Conservation (phyloP, 2,113 vertebrate species). For the Hippopotamus amphibius region DNA sequence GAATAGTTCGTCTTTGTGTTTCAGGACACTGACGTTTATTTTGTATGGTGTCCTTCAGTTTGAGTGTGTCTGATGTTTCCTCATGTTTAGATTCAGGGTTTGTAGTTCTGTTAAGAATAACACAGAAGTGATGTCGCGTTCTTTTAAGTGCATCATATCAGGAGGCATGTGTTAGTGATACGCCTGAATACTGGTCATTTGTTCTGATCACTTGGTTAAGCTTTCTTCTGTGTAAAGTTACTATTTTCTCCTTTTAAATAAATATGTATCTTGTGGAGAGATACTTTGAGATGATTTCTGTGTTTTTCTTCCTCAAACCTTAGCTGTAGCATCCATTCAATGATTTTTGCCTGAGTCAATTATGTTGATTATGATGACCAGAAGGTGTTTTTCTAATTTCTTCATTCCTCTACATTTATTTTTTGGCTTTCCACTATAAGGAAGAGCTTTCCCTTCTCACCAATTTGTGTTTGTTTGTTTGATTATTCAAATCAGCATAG, state of each 20-base stretch:
- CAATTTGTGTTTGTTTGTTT: background rate
- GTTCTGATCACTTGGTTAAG: background rate
- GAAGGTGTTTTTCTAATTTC: background rate
- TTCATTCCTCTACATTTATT: background rate
- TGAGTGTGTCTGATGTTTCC: background rate
- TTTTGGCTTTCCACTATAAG: background rate
- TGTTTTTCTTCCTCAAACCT: background rate
- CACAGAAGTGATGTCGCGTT: background rate
- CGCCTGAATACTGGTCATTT: background rate
- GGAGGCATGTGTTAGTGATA: background rate
- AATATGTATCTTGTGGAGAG: background rate
- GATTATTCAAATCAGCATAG: background rate
- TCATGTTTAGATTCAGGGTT: background rate
- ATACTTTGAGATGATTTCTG: background rate
- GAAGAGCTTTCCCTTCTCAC: background rate
- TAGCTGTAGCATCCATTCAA: background rate
- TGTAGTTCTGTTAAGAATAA: constrained; percentile 37
- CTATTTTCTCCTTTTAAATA: background rate
- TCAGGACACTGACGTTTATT: background rate
- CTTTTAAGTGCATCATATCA: background rate
- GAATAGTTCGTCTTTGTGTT: background rate
- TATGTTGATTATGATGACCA: background rate
- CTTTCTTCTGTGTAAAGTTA: background rate
- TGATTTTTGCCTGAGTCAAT: background rate
- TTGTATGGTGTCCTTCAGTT: background rate